phyloP scores from a whole-genome alignment of 2,113 vertebrate species.

The Rhabdomys dilectus region DNA sequence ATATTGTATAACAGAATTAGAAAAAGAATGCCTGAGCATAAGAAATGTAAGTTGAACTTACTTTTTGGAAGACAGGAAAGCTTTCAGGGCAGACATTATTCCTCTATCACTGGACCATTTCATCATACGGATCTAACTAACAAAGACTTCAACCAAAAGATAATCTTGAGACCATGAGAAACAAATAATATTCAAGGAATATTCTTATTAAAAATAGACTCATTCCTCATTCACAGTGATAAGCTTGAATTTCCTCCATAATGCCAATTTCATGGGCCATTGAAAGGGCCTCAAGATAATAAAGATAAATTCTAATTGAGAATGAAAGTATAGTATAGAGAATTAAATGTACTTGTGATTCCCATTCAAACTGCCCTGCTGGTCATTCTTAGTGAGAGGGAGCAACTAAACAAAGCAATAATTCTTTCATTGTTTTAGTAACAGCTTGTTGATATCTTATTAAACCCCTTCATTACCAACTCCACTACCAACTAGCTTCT shows the following conservation, averaged over 20 bases:
- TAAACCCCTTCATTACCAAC: not conserved
- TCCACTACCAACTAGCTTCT: not conserved
- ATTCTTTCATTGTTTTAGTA: not conserved
- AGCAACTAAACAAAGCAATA: not conserved
- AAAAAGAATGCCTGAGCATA: not conserved
- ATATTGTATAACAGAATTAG: not conserved
- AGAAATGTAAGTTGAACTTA: not conserved
- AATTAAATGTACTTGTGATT: not conserved
- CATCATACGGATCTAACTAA: not conserved
- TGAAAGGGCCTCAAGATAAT: not conserved
- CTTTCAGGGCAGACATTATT: not conserved
- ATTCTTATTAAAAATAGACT: not conserved
- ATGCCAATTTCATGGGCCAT: too few relatives aligned
- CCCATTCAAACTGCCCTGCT: not conserved
- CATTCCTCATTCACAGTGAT: not conserved
- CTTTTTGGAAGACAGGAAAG: not conserved
- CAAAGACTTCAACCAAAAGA: not conserved
- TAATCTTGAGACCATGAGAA: not conserved
- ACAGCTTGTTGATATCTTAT: not conserved
- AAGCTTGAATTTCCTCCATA: not conserved
- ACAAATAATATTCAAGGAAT: not conserved
- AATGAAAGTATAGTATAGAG: not conserved
- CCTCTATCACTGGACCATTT: not conserved
- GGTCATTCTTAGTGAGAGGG: not conserved
- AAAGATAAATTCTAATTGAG: not conserved